Conservation (phyloP, 23 tunicate genomes). For the Diplosoma virens region DNA sequence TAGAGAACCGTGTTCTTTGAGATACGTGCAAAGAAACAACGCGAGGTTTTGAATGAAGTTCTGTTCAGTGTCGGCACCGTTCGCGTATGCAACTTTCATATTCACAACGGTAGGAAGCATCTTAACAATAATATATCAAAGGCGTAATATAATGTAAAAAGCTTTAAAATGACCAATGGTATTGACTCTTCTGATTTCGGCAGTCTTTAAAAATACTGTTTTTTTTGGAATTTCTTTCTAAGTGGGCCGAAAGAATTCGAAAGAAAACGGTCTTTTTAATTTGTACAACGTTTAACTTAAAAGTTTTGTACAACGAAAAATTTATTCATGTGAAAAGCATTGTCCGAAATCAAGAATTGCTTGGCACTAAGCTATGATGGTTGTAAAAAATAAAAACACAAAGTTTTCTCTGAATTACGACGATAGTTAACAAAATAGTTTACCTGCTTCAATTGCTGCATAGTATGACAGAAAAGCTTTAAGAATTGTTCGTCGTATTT, state of each 20-base stretch:
- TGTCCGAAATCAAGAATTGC: no score
- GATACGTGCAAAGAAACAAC: constrained; percentile 82
- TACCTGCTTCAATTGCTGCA: constrained; percentile 94
- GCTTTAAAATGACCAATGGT: no score
- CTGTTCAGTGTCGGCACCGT: constrained; percentile 87
- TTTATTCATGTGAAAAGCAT: no score
- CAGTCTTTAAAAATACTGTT: no score
- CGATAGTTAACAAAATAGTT: background rate
- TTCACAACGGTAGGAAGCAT: constrained; percentile 88
- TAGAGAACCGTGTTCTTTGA: constrained; percentile 90
- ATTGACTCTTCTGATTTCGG: no score
- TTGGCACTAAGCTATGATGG: background rate
- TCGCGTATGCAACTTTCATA: constrained; percentile 89
- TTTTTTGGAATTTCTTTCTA: background rate
- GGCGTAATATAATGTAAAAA: background rate
- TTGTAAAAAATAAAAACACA: background rate
- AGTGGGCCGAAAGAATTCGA: no score
- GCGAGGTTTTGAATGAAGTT: constrained; percentile 98
- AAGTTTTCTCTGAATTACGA: no score
- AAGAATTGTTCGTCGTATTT: constrained; percentile 90
- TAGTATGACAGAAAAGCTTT: constrained; percentile 74
- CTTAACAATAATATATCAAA: constrained; percentile 11
- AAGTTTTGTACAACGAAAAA: no score
- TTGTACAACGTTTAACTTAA: no score
- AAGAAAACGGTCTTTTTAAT: no score